Conservation (phyloP, 2,113 vertebrate species). For the Neomonachus schauinslandi region DNA sequence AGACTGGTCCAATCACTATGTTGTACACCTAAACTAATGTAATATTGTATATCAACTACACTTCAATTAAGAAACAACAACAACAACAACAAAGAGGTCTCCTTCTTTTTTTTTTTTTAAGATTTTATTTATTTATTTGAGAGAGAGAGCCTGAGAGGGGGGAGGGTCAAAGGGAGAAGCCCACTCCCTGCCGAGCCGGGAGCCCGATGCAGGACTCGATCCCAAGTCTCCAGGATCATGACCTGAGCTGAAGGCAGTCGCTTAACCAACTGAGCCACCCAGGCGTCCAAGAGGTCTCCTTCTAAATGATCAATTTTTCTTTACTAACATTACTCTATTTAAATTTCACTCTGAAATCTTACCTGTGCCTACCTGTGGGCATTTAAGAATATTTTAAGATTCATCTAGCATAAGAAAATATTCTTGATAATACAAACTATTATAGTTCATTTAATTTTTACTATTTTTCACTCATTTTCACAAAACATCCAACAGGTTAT, state of each 20-base stretch:
- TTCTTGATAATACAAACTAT: constrained; percentile 21
- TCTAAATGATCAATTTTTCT: not conserved
- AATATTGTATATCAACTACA: not conserved
- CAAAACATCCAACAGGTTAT: constrained; percentile 23
- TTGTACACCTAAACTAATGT: not conserved
- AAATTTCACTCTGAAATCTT: not conserved
- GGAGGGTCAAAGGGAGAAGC: no score
- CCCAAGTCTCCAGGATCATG: no score
- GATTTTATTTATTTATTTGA: no score
- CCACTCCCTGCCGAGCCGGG: no score
- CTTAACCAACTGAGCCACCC: no score
- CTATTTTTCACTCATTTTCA: constrained; percentile 47
- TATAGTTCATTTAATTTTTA: constrained; percentile 40
- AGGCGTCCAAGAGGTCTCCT: not conserved
- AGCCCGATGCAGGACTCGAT: no score
- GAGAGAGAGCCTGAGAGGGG: no score
- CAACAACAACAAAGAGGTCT: not conserved
- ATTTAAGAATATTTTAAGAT: not conserved
- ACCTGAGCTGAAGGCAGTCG: no score
- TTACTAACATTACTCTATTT: not conserved
- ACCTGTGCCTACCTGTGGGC: not conserved
- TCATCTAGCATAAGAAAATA: not conserved
- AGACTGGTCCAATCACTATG: not conserved
- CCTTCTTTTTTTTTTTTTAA: no score
- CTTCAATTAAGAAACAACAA: not conserved